phyloP scores from a whole-genome alignment of 53 echinoderm and acorn worm species.

The Paracentrotus lividus region DNA sequence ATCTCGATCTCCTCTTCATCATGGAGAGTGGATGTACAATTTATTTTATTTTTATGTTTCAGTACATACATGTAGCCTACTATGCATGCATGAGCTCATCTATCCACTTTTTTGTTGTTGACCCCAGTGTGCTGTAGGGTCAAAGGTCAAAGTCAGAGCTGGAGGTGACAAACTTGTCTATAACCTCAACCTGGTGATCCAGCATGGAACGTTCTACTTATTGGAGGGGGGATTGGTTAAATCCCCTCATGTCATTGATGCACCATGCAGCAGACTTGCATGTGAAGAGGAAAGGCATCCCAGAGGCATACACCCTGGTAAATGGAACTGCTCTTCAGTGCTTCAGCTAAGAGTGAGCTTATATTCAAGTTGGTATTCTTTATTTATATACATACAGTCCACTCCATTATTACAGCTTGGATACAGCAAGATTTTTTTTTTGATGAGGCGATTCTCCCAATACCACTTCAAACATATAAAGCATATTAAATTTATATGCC shows the following conservation, averaged over 20 bases:
- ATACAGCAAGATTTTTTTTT: too few species aligned
- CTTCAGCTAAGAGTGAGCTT: constrained; percentile 78
- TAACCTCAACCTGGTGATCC: constrained; percentile 86
- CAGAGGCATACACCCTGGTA: constrained; percentile 75
- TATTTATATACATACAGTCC: too few species aligned
- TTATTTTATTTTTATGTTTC: too few species aligned
- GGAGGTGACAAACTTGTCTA: constrained; percentile 93
- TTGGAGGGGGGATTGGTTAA: constrained; percentile 96
- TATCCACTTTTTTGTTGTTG: background rate
- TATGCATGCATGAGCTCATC: too few species aligned
- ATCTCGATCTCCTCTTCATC: too few species aligned
- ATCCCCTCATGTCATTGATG: constrained; percentile 89
- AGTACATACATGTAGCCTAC: too few species aligned
- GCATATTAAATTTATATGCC: too few species aligned
- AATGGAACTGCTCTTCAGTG: constrained; percentile 89
- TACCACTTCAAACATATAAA: too few species aligned
- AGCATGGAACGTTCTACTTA: constrained; percentile 87
- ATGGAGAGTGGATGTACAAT: too few species aligned
- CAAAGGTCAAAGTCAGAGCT: constrained; percentile 82
- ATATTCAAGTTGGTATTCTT: constrained; percentile 82
- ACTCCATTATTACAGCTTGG: too few species aligned
- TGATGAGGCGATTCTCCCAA: too few species aligned
- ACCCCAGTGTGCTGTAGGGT: constrained; percentile 90
- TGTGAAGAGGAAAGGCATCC: background rate
- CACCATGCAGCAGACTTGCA: constrained; percentile 78